Conservation (phyloP, 1,140 invertebrate genomes). For the Drosophila pachea region DNA sequence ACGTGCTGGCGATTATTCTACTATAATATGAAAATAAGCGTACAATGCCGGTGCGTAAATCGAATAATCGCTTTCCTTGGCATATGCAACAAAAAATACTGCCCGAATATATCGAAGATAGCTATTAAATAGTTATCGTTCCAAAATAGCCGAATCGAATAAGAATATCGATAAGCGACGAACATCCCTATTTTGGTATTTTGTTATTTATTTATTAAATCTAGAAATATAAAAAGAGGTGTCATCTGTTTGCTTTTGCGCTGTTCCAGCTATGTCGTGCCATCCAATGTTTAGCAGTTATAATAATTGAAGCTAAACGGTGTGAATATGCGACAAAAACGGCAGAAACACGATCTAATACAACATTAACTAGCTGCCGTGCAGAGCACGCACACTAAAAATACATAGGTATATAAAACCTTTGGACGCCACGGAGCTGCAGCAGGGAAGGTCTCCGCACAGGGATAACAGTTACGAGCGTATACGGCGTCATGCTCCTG, state of each 20-base stretch:
- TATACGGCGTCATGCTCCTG: slow-evolving; percentile 58
- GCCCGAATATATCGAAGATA: slow-evolving; percentile 1
- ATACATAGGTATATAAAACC: neutral
- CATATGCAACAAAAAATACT: slow-evolving; percentile 3
- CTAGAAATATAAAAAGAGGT: slow-evolving; percentile 14
- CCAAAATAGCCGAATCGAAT: slow-evolving; percentile 2
- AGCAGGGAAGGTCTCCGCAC: neutral
- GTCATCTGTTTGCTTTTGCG: slow-evolving; percentile 11
- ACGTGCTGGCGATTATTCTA: neutral
- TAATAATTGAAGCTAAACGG: slow-evolving; percentile 22
- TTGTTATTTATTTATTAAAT: slow-evolving; percentile 46
- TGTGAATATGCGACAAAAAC: slow-evolving; percentile 45
- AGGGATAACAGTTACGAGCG: neutral
- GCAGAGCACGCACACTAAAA: slow-evolving; percentile 3
- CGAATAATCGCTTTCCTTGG: neutral
- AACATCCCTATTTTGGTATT: slow-evolving; percentile 39
- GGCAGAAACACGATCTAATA: slow-evolving; percentile 14
- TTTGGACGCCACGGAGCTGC: neutral
- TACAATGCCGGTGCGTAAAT: neutral
- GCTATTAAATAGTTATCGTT: neutral
- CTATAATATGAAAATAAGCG: neutral
- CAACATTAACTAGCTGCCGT: slow-evolving; percentile 26
- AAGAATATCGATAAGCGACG: slow-evolving; percentile 22
- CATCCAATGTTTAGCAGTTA: slow-evolving; percentile 9
- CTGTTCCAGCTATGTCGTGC: no score